phyloP scores from a whole-genome alignment of 2,797 vertebrate species.

The Dallia pectoralis region DNA sequence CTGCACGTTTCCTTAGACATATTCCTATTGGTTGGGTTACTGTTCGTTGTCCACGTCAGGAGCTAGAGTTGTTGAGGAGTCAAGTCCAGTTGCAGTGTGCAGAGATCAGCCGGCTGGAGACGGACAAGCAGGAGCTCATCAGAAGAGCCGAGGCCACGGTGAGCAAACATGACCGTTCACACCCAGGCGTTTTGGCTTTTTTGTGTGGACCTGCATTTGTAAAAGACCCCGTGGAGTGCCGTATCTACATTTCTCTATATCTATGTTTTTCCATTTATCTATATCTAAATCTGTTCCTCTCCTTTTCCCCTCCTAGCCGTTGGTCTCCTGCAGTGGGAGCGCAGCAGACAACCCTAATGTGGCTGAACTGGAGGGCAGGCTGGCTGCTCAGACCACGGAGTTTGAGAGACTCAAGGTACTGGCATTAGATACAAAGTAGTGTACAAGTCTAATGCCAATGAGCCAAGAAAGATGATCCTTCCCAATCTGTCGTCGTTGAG shows the following conservation, averaged over 20 bases:
- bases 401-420: conserved; percentile 81
- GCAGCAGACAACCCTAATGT: conserved; percentile 43
- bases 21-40: neutral
- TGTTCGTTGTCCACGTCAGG: conserved; percentile 66
- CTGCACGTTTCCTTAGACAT: too few species aligned
- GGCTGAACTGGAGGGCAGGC: conserved; percentile 76
- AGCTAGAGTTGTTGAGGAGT: conserved; percentile 79
- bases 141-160: conserved; percentile 73
- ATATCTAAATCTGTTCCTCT: neutral
- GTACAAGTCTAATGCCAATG: neutral
- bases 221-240: neutral
- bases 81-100: conserved; percentile 77
- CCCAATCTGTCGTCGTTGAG: neutral
- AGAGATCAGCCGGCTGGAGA: conserved; percentile 83
- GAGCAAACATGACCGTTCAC: conserved; percentile 32
- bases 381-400: conserved; percentile 75
- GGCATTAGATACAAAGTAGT: conserved; percentile 12
- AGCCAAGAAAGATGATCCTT: neutral
- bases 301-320: conserved; percentile 25
- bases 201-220: neutral
- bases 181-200: neutral
- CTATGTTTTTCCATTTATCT: neutral
- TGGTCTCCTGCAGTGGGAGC: conserved; percentile 51
- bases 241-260: neutral
- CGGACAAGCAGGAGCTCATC: conserved; percentile 82